Conservation (phyloP, 2,797 vertebrate genomes). For the Crenichthys baileyi region DNA sequence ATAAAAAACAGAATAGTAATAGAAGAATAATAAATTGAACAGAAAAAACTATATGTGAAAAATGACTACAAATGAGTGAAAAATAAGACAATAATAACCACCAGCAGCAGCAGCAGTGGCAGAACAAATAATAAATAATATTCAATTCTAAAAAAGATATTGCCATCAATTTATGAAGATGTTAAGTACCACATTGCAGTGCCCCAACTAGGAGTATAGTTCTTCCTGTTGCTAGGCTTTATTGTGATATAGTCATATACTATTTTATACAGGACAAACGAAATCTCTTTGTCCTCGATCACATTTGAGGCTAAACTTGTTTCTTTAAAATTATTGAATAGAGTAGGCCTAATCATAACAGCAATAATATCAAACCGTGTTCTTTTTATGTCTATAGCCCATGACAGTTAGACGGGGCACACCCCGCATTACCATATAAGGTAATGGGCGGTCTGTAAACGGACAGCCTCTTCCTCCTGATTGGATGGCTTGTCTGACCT, state of each 20-base stretch:
- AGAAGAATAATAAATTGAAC: neutral
- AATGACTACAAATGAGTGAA: too few species aligned
- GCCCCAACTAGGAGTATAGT: constrained; percentile 34
- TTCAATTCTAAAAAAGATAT: neutral
- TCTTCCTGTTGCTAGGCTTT: neutral
- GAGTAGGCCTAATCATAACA: neutral
- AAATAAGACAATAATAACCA: neutral
- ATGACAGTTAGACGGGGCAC: constrained; percentile 4
- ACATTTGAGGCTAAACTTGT: constrained; percentile 13
- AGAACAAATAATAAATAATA: neutral
- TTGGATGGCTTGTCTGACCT: constrained; percentile 77
- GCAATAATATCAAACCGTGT: constrained; percentile 10
- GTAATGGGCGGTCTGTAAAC: constrained; percentile 62
- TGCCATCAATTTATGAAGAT: neutral
- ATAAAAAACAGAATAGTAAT: neutral
- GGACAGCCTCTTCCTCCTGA: constrained; percentile 47
- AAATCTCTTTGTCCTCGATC: neutral
- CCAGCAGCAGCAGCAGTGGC: neutral
- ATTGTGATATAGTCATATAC: neutral
- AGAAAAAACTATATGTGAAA: too few species aligned
- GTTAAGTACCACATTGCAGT: neutral
- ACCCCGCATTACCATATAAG: constrained; percentile 61
- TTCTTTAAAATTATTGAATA: constrained; percentile 31
- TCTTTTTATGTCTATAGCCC: neutral
- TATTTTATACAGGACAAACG: neutral